phyloP scores from a whole-genome alignment of 2,888 invertebrate species.

The Pyrochroa serraticornis region DNA sequence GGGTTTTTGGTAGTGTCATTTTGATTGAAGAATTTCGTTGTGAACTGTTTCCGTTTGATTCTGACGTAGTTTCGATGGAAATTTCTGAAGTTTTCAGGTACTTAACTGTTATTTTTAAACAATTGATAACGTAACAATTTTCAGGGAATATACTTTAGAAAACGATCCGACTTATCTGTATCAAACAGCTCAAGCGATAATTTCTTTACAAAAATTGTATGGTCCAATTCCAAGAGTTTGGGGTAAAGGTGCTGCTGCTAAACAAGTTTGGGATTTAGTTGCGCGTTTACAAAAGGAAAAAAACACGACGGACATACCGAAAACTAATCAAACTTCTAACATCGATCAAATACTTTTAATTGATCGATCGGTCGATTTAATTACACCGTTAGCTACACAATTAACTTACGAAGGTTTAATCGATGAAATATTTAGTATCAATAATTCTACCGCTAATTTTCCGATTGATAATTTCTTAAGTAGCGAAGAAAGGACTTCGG shows the following conservation, averaged over 20 bases:
- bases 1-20: slow-evolving; percentile 78
- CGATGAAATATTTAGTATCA: slow-evolving; percentile 92
- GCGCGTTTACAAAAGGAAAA: slow-evolving; percentile 73
- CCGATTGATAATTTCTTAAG: slow-evolving; percentile 84
- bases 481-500: slow-evolving; percentile 67
- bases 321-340: slow-evolving; percentile 48
- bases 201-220: slow-evolving; percentile 84
- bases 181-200: slow-evolving; percentile 85
- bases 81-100: slow-evolving; percentile 78
- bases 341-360: slow-evolving; percentile 90
- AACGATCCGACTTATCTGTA: slow-evolving; percentile 88
- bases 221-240: slow-evolving; percentile 89
- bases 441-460: slow-evolving; percentile 78
- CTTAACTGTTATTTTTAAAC: no score
- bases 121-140: slow-evolving; percentile 24
- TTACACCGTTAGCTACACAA: slow-evolving; percentile 92
- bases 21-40: slow-evolving; percentile 85
- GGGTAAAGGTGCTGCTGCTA: slow-evolving; percentile 85
- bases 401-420: slow-evolving; percentile 97
- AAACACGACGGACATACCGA: slow-evolving; percentile 54
- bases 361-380: slow-evolving; percentile 89
- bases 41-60: slow-evolving; percentile 89
- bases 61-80: slow-evolving; percentile 93
- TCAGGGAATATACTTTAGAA: slow-evolving; percentile 83
- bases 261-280: slow-evolving; percentile 87